Evolutionary conservation across 1,140 invertebrate species (phyloP).

Genomic region (Drosophila orosa): DNA sequence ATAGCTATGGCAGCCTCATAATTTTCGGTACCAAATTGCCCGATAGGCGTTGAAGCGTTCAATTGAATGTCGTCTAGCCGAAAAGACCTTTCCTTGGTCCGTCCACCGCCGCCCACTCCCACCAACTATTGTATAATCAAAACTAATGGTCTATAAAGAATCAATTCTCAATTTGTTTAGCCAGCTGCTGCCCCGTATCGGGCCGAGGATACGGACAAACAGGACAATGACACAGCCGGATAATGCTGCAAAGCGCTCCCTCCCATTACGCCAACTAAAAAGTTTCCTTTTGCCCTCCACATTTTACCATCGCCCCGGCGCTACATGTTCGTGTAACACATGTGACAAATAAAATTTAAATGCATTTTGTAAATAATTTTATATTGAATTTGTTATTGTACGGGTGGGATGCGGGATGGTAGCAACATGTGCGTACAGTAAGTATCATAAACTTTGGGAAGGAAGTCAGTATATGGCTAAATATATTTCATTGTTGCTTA

Average conservation of each 20-base stretch:
- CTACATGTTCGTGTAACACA: constrained; percentile 55
- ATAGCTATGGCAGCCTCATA: constrained; percentile 73
- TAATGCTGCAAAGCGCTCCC: constrained; percentile 34
- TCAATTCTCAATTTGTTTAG: constrained; percentile 84
- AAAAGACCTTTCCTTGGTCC: constrained; percentile 39
- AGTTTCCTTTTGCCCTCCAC: constrained; percentile 15
- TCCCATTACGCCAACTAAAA: constrained; percentile 47
- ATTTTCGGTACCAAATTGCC: constrained; percentile 80
- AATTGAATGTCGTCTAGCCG: constrained; percentile 73
- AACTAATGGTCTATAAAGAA: constrained; percentile 84
- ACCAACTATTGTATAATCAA: constrained; percentile 80
- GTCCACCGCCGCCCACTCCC: constrained; percentile 2
- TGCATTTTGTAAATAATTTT: constrained; percentile 63
- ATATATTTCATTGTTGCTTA: background rate
- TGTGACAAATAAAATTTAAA: constrained; percentile 79
- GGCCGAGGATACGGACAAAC: constrained; percentile 29
- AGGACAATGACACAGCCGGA: constrained; percentile 48
- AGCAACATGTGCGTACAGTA: constrained; percentile 14
- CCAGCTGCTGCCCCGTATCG: constrained; percentile 64
- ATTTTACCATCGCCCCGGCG: background rate
- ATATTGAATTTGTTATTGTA: constrained; percentile 45
- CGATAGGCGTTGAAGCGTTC: constrained; percentile 83
- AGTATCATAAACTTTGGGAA: constrained; percentile 11
- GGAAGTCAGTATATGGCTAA: background rate
- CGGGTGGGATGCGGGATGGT: background rate